Percentiles rank a stretch among this genome's conserved stretches.
These are phyloP conservation scores for Oscheius myriophilus DNA, from an alignment of 2,888 invertebrate genomes.

Conservation along the genomic window DNA sequence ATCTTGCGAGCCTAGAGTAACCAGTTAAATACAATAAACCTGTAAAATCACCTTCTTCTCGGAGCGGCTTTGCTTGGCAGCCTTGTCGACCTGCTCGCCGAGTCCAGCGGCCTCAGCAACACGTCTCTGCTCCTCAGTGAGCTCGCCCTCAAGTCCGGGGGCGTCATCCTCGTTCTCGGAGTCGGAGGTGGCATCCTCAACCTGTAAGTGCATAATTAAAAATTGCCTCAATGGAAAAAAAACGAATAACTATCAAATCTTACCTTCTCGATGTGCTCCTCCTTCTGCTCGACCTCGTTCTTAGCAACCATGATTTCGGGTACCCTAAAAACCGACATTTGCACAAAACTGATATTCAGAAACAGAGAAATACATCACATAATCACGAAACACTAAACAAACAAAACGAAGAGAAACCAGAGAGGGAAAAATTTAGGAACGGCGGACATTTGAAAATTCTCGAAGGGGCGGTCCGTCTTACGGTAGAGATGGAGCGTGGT, in stretches of 20 bases:
- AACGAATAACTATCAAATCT: neutral
- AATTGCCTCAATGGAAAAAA: too few species aligned
- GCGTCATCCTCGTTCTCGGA: conserved; percentile 53
- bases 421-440: too few species aligned
- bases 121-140: conserved; percentile 64
- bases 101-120: conserved; percentile 68
- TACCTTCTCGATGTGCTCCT: conserved; percentile 50
- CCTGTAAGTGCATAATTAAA: neutral
- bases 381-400: too few species aligned
- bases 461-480: too few species aligned
- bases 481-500: too few species aligned
- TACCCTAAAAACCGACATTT: too few species aligned
- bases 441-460: too few species aligned
- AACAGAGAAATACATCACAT: too few species aligned
- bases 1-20: conserved; percentile 85
- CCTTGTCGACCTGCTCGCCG: conserved; percentile 65
- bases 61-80: conserved; percentile 90
- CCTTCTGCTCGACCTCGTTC: conserved; percentile 33
- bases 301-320: conserved; percentile 33
- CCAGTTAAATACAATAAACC: neutral
- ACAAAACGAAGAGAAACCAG: too few species aligned
- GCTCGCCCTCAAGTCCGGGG: conserved; percentile 57
- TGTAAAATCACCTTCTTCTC: conserved; percentile 83
- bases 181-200: conserved; percentile 28
- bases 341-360: too few species aligned